Percentiles rank a stretch among this genome's conserved stretches.
Conservation (phyloP, 2,113 vertebrate species). For the Marcusenius ussheri region DNA sequence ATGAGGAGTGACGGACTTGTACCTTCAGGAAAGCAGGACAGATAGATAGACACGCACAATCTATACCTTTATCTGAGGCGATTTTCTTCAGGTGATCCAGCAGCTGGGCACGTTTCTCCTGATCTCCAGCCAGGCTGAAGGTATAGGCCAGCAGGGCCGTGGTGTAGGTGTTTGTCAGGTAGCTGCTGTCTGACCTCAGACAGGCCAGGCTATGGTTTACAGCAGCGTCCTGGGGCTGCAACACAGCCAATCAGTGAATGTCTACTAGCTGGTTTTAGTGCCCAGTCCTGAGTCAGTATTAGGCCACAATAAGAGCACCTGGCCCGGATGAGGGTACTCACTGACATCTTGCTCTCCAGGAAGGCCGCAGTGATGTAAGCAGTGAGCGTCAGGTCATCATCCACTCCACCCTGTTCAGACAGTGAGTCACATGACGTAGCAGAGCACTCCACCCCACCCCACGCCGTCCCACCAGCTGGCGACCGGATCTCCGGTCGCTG, state of each 20-base stretch:
- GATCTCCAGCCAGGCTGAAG: conserved; percentile 68
- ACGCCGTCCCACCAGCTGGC: neutral
- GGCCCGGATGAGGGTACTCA: conserved; percentile 28
- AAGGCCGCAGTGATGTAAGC: conserved; percentile 63
- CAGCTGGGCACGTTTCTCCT: conserved; percentile 39
- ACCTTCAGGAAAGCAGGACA: neutral
- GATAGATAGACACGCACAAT: neutral
- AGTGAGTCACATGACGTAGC: neutral
- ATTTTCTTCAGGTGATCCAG: conserved; percentile 38
- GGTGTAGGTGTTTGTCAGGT: conserved; percentile 56
- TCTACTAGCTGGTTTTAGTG: neutral
- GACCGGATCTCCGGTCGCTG: neutral
- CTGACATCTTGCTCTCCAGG: conserved; percentile 53
- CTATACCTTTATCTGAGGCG: conserved; percentile 3
- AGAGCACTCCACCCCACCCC: neutral
- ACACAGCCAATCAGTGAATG: neutral
- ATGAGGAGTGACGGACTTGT: neutral
- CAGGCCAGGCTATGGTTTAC: conserved; percentile 61
- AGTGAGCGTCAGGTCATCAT: conserved; percentile 64
- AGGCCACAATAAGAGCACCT: neutral
- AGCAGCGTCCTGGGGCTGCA: neutral
- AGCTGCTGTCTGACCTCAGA: conserved; percentile 40
- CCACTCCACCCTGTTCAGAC: conserved; percentile 64
- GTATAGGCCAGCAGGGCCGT: conserved; percentile 73
- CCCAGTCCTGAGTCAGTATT: neutral